Percentiles rank a stretch among this genome's conserved stretches.
Evolutionary conservation across 2,113 vertebrate species (phyloP).

Genomic region (Anthoscopus minutus): DNA sequence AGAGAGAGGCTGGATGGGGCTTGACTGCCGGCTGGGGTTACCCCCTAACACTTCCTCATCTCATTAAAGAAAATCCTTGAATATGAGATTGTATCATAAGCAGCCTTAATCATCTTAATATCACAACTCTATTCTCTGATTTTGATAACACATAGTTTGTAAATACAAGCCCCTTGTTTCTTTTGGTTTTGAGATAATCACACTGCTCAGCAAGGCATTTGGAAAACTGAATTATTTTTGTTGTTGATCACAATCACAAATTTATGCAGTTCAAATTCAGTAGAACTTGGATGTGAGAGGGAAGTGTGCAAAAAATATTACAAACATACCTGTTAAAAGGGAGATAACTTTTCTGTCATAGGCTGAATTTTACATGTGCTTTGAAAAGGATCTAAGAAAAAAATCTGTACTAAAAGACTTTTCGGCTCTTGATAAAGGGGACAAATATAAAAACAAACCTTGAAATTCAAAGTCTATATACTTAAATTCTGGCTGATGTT

Average conservation of each 20-base stretch:
- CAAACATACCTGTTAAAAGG: neutral
- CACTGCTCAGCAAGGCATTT: neutral
- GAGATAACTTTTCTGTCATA: neutral
- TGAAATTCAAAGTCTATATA: neutral
- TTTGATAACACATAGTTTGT: neutral
- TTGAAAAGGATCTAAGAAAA: neutral
- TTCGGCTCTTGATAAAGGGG: neutral
- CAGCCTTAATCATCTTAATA: neutral
- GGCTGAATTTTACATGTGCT: neutral
- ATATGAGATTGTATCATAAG: neutral
- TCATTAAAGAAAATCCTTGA: neutral
- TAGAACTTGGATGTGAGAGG: neutral
- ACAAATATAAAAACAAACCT: neutral
- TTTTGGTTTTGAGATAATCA: neutral
- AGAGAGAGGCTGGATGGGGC: neutral
- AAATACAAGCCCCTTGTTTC: neutral
- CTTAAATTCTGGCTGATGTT: neutral
- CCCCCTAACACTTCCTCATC: neutral
- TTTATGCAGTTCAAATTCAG: neutral
- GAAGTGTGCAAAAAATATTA: neutral
- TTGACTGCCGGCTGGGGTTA: neutral
- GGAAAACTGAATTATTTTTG: neutral
- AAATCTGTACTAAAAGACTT: neutral
- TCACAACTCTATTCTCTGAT: neutral
- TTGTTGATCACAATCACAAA: neutral